Conservation (phyloP, 2,113 vertebrate genomes). For the Salvelinus namaycush region DNA sequence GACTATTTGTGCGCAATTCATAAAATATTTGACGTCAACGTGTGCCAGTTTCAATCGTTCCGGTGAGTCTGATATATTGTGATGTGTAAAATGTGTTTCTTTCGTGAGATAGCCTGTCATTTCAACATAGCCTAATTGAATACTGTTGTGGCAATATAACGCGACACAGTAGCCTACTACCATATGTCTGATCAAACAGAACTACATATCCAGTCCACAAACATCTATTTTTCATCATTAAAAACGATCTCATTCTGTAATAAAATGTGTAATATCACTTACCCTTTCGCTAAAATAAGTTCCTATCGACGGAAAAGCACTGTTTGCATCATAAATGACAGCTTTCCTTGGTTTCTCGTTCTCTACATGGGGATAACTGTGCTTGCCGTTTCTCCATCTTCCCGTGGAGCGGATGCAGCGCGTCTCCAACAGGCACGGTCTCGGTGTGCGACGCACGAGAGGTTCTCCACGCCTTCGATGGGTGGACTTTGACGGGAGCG, state of each 20-base stretch:
- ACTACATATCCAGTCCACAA: neutral
- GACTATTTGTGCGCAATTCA: neutral
- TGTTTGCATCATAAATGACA: conserved; percentile 62
- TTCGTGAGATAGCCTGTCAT: neutral
- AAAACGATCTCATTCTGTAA: neutral
- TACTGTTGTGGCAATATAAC: neutral
- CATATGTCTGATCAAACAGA: neutral
- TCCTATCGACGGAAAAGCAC: conserved; percentile 35
- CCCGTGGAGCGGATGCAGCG: conserved; percentile 43
- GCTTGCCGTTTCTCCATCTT: conserved; percentile 70
- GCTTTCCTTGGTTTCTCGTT: conserved; percentile 42
- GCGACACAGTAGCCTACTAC: neutral
- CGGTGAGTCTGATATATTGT: neutral
- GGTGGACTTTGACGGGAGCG: conserved; percentile 29
- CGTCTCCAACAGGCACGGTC: conserved; percentile 42
- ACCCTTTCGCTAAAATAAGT: conserved; percentile 53
- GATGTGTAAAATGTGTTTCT: neutral
- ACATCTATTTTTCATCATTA: neutral
- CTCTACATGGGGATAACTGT: conserved; percentile 49
- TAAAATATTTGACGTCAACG: neutral
- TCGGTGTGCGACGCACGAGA: conserved; percentile 25
- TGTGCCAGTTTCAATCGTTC: neutral
- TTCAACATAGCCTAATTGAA: neutral
- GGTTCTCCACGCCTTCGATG: conserved; percentile 26
- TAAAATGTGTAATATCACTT: conserved; percentile 19